These are phyloP conservation scores for Drosophila planitibia DNA, from an alignment of 2,888 invertebrate species.

Conservation along the genomic window DNA sequence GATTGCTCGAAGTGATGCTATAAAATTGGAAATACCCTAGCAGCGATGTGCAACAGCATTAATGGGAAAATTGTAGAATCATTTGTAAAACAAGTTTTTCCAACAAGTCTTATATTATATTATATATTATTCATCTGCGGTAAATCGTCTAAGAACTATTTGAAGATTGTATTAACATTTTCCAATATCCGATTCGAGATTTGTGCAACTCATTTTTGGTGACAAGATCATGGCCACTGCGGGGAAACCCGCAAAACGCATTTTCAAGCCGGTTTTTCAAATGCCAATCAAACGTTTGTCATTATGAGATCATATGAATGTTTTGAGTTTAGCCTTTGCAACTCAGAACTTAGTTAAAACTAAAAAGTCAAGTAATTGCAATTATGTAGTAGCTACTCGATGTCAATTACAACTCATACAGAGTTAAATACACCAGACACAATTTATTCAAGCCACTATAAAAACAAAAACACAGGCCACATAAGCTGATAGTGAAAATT, in stretches of 20 bases:
- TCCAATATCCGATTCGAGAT: neutral
- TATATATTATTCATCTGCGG: neutral
- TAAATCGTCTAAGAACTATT: neutral
- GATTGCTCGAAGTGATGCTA: neutral
- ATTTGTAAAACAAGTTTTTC: neutral
- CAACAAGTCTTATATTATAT: neutral
- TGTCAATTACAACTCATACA: neutral
- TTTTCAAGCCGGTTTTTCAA: neutral
- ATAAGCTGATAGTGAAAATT: neutral
- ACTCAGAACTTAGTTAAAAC: neutral
- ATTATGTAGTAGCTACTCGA: neutral
- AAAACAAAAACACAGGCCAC: neutral
- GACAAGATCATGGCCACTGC: neutral
- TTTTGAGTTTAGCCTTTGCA: neutral
- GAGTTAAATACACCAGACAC: neutral
- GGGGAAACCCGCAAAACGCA: neutral
- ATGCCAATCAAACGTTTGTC: neutral
- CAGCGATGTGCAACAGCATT: neutral
- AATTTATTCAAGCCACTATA: neutral
- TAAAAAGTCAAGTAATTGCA: neutral
- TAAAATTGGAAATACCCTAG: constrained; percentile 8
- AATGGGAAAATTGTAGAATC: neutral
- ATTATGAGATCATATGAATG: neutral
- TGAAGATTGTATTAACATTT: neutral
- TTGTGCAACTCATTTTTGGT: neutral